These are phyloP conservation scores for Eulemur rufifrons DNA, from an alignment of 2,113 vertebrate genomes.

Conservation along the genomic window DNA sequence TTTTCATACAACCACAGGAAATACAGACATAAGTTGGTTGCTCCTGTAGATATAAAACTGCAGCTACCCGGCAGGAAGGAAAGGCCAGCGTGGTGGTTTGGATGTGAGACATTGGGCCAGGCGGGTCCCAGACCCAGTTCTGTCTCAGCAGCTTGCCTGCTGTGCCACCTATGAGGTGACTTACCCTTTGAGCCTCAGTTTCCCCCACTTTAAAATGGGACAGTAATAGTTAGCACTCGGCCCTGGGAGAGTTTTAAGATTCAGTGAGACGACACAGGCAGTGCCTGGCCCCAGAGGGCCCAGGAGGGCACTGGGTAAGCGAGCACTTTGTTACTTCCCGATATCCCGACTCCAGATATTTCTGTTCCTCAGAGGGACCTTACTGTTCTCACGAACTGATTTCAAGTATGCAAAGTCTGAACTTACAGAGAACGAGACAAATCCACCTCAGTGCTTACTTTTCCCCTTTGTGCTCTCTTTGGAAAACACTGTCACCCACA, in stretches of 20 bases:
- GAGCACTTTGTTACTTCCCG: background rate
- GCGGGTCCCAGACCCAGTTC: background rate
- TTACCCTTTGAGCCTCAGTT: background rate
- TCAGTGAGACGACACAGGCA: fast-evolving
- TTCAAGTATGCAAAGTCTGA: background rate
- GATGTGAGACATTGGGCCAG: background rate
- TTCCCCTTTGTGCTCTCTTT: background rate
- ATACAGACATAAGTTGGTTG: background rate
- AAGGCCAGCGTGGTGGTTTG: fast-evolving
- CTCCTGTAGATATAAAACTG: background rate
- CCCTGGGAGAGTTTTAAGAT: background rate
- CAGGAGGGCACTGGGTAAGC: background rate
- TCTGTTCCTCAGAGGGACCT: background rate
- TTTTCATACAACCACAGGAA: background rate
- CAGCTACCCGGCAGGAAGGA: background rate
- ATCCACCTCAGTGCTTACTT: background rate
- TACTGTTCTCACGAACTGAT: background rate
- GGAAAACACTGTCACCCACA: background rate
- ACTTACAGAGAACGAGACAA: background rate
- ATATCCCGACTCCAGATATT: background rate
- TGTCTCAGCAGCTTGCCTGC: background rate
- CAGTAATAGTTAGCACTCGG: background rate
- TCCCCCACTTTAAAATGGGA: background rate
- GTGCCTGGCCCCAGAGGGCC: background rate
- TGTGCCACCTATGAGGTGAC: background rate